phyloP scores from a whole-genome alignment of 2,797 vertebrate genomes.

The Pangasius macronema region DNA sequence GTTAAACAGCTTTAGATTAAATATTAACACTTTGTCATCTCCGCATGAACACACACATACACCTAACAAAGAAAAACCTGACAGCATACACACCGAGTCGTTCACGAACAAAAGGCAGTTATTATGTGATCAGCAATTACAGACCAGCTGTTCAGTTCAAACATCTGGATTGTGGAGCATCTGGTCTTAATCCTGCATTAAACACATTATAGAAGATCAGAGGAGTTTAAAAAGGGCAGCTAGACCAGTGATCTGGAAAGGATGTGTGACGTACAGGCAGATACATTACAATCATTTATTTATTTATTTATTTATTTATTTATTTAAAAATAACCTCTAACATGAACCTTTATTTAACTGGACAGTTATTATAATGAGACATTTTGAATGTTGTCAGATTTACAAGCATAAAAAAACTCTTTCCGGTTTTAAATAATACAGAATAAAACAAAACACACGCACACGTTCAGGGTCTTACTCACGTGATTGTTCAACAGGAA shows the following conservation, averaged over 20 bases:
- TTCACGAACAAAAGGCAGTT: not conserved
- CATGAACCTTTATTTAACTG: not conserved
- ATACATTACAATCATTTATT: slow-evolving; percentile 5
- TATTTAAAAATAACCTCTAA: not conserved
- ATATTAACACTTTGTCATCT: not conserved
- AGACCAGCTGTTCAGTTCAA: slow-evolving; percentile 6
- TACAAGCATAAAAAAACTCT: not conserved
- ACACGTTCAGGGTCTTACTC: not conserved
- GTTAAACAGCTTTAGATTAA: not conserved
- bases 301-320: not conserved
- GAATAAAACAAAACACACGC: not conserved
- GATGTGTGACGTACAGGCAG: not conserved
- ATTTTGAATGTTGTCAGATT: not conserved
- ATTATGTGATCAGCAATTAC: not conserved
- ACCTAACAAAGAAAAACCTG: not conserved
- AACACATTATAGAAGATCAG: not conserved
- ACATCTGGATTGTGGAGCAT: not conserved
- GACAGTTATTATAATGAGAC: not conserved
- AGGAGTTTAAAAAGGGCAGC: not conserved
- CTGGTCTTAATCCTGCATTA: not conserved
- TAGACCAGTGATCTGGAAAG: not conserved
- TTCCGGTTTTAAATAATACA: not conserved
- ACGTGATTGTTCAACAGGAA: slow-evolving; percentile 3
- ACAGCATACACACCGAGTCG: not conserved
- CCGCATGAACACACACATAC: not conserved